These are phyloP conservation scores for Pleuronectes platessa DNA, from an alignment of 2,113 vertebrate species.

Conservation along the genomic window DNA sequence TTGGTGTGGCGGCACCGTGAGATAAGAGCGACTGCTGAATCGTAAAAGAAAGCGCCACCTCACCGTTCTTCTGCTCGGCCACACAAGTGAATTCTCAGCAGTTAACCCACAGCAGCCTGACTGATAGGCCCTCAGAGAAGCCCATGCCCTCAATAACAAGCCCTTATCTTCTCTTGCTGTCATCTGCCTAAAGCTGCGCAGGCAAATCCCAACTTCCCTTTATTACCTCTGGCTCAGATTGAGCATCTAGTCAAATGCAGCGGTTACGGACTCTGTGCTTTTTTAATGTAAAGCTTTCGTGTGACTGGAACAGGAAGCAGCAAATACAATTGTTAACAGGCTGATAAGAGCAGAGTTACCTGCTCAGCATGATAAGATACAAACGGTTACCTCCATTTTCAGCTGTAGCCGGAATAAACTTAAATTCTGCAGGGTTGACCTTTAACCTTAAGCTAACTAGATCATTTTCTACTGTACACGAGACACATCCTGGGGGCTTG, in stretches of 20 bases:
- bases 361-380: conserved; percentile 45
- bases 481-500: conserved; percentile 31
- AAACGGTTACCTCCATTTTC: conserved; percentile 8
- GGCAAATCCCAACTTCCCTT: conserved; percentile 46
- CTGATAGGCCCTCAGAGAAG: conserved; percentile 23
- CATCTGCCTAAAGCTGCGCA: conserved; percentile 11
- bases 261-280: conserved; percentile 4
- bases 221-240: conserved; percentile 13
- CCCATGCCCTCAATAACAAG: conserved; percentile 43
- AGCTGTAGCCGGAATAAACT: conserved; percentile 21
- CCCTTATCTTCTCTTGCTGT: conserved; percentile 30
- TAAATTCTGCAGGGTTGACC: conserved; percentile 54
- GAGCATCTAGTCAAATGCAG: conserved; percentile 57
- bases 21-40: conserved; percentile 23
- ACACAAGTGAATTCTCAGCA: conserved; percentile 11
- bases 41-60: conserved; percentile 14
- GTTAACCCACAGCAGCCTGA: conserved; percentile 17
- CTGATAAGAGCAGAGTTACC: conserved; percentile 3
- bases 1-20: conserved; percentile 7
- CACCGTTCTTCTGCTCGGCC: not conserved
- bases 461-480: conserved; percentile 50
- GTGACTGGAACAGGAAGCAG: conserved; percentile 50
- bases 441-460: conserved; percentile 48
- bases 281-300: conserved; percentile 71
- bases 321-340: conserved; percentile 10